A percentile compares a stretch with the other conserved stretches of the same genome.
phyloP scores from a whole-genome alignment of 2,888 invertebrate genomes.

The Apamea epomidion region DNA sequence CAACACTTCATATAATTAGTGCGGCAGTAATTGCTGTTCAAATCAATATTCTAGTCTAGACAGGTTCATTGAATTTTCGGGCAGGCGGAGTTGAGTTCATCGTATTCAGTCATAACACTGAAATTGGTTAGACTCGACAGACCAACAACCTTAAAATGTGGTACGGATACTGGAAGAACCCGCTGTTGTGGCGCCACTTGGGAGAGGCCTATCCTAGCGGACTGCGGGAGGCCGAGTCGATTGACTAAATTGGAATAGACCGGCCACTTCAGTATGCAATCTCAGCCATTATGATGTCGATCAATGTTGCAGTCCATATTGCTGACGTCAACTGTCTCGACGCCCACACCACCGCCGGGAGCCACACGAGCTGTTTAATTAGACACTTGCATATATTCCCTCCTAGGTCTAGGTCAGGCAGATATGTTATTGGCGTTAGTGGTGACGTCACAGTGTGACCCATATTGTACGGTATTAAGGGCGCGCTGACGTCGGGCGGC shows the following conservation, averaged over 20 bases:
- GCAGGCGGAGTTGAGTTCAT: neutral
- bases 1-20: constrained; percentile 55
- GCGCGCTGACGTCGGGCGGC: constrained; percentile 15
- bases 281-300: neutral
- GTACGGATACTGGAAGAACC: neutral
- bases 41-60: constrained; percentile 67
- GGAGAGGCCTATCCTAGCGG: neutral
- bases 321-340: neutral
- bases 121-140: neutral
- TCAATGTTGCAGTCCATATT: neutral
- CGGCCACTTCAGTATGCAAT: constrained; percentile 4
- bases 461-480: constrained; percentile 29
- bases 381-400: neutral
- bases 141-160: neutral
- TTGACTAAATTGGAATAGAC: constrained; percentile 5
- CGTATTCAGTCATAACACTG: neutral
- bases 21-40: constrained; percentile 50
- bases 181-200: neutral
- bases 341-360: constrained; percentile 4
- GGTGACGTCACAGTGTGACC: constrained; percentile 43
- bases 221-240: neutral
- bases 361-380: constrained; percentile 18
- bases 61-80: constrained; percentile 33
- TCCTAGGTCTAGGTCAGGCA: constrained; percentile 29
- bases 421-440: neutral